These are phyloP conservation scores for Sarcophilus harrisii DNA, from an alignment of 2,797 vertebrate genomes.

Conservation along the genomic window DNA sequence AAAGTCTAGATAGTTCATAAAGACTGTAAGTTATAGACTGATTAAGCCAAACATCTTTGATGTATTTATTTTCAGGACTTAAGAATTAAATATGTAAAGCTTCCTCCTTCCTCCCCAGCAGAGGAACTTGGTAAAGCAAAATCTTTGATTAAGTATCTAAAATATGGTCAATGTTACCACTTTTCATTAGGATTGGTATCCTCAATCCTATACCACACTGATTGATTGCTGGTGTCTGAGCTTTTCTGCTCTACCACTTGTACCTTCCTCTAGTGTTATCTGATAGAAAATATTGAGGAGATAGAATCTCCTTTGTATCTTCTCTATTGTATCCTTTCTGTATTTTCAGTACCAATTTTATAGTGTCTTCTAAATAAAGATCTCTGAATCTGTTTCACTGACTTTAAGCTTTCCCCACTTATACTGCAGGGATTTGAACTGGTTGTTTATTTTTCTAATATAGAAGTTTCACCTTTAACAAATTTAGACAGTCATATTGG, in stretches of 20 bases:
- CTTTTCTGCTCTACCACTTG: conserved; percentile 71
- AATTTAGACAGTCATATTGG: conserved; percentile 66
- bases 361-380: conserved; percentile 53
- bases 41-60: background rate
- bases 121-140: conserved; percentile 19
- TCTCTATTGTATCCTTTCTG: conserved; percentile 60
- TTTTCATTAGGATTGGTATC: conserved; percentile 69
- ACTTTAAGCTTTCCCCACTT: conserved; percentile 49
- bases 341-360: conserved; percentile 68
- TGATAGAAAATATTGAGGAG: conserved; percentile 69
- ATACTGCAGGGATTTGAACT: conserved; percentile 58
- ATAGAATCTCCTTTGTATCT: conserved; percentile 70
- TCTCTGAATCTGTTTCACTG: conserved; percentile 32
- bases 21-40: background rate
- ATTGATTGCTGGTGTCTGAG: conserved; percentile 59
- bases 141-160: conserved; percentile 59
- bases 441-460: conserved; percentile 68
- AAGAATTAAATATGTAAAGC: conserved; percentile 48
- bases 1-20: background rate
- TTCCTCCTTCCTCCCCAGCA: background rate
- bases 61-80: background rate
- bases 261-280: conserved; percentile 69
- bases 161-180: conserved; percentile 61
- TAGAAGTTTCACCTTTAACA: conserved; percentile 51
- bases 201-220: conserved; percentile 66